A percentile compares a stretch with the other conserved stretches of the same genome.
Evolutionary conservation across 2,113 vertebrate genomes (phyloP).

Genomic region (Lanius collurio): DNA sequence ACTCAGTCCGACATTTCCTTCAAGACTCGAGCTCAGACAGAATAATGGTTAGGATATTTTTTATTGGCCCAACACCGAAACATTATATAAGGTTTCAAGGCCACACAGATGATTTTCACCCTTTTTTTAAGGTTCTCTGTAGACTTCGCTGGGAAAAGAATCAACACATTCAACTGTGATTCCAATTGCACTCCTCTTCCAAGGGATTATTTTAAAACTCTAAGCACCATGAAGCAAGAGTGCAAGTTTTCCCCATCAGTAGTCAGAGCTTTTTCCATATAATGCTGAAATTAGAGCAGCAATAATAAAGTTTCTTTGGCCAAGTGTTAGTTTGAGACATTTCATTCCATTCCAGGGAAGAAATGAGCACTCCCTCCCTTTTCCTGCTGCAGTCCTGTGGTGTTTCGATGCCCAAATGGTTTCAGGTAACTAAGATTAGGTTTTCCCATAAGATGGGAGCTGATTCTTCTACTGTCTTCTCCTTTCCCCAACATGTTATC

Average conservation of each 20-base stretch:
- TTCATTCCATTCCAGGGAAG: not conserved
- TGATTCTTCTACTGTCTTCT: not conserved
- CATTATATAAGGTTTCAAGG: conserved; percentile 64
- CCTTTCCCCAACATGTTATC: not conserved
- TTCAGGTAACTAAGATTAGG: not conserved
- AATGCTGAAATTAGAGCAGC: conserved; percentile 30
- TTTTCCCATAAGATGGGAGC: not conserved
- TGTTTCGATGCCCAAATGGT: not conserved
- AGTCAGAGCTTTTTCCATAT: not conserved
- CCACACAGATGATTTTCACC: conserved; percentile 34
- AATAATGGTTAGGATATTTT: conserved; percentile 52
- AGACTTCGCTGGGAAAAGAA: conserved; percentile 25
- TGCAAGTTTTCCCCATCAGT: not conserved
- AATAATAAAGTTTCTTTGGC: not conserved
- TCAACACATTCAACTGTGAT: conserved; percentile 11
- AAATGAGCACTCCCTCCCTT: not conserved
- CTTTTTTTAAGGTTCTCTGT: not conserved
- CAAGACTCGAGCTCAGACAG: conserved; percentile 52
- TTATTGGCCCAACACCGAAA: conserved; percentile 59
- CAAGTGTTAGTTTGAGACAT: not conserved
- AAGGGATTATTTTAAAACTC: conserved; percentile 15
- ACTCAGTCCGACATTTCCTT: conserved; percentile 46
- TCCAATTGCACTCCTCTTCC: conserved; percentile 18
- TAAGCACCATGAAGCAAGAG: conserved; percentile 8
- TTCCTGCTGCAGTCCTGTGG: not conserved